Base-by-base conservation (phyloP, 2,888 invertebrate species). In the Chirona hameri region DNA sequence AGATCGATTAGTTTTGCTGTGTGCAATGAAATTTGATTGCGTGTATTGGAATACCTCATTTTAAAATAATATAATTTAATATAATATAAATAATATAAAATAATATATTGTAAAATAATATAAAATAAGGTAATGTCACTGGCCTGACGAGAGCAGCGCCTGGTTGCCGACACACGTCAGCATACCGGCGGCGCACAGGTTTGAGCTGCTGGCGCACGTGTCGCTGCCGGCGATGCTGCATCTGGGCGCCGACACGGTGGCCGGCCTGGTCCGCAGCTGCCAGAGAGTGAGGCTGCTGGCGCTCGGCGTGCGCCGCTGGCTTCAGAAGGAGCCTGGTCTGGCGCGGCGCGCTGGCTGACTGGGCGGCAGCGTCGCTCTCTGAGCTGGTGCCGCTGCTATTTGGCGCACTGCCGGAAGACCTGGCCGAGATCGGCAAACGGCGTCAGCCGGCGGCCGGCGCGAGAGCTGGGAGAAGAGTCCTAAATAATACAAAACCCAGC, bases 161-260 rank as follows among this genome's bases (percentile, higher is more conserved):
- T 72, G 31, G 72, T 72, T 31, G 31, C 72, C 72, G 31, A 72
- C 31, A 9, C 72, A 72, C 72, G 31, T 72, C 31, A 72, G 72
- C 31, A 31, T 31, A 15, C 12, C 31, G 31, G 31, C 72, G 72
- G 72, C 72, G 31, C 72, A 72, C 72, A 31, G 72, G 31, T 72
- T 31, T 18, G 72, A 72, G 4, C 72, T 72, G 15, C 21, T 72
- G 72, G 18, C 72, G 72, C 72, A 72, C 72, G 31, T 72, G 3
- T 0, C 31, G 18, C 1, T 72, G 31, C 18, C 72, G 18, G 18
- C 18, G 31, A 31, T 72, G 72, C 31, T 31, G 72, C 31, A 14
- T 15, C 15, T 72, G 18, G 21, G 5, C 31, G n/a, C 72, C 31
- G 72, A 5, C 72, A 21, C 72, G 21, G 72, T 39, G 15, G 21